These are phyloP conservation scores for Arbacia lixula DNA, from an alignment of 53 echinoderm and acorn worm genomes.

Conservation along the genomic window DNA sequence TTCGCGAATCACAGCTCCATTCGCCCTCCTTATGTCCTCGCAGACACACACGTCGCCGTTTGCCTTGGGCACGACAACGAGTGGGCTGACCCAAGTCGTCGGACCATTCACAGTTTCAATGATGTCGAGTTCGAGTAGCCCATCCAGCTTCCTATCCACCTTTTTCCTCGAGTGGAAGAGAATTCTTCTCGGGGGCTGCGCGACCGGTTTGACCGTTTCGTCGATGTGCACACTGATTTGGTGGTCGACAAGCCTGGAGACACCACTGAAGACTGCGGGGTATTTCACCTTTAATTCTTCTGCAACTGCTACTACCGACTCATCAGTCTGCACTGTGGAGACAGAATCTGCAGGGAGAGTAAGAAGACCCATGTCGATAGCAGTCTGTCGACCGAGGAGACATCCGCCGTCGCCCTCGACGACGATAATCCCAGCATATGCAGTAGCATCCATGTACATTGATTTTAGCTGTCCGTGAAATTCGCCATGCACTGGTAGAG, in stretches of 20 bases:
- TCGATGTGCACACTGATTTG: slow-evolving; percentile 22
- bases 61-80: slow-evolving; percentile 9
- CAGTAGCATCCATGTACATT: not conserved
- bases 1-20: slow-evolving; percentile 16
- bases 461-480: not conserved
- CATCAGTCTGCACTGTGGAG: not conserved
- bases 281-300: slow-evolving; percentile 15
- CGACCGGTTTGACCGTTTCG: slow-evolving; percentile 26
- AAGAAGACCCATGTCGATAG: not conserved
- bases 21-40: slow-evolving; percentile 26
- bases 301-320: not conserved
- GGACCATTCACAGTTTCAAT: slow-evolving; percentile 21
- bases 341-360: not conserved
- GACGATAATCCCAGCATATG: not conserved
- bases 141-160: slow-evolving; percentile 34
- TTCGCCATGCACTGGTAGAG: no score
- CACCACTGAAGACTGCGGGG: slow-evolving; percentile 2
- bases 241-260: slow-evolving; percentile 20
- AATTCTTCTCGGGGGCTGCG: slow-evolving; percentile 47
- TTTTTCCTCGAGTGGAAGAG: slow-evolving; percentile 2
- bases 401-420: slow-evolving; percentile 19
- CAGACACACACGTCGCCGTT: slow-evolving; percentile 17
- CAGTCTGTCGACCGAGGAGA: not conserved
- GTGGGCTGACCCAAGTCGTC: slow-evolving; percentile 41
- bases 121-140: slow-evolving; percentile 1